phyloP scores from a whole-genome alignment of 92 coral and sea anemone species.

The Nematostella vectensis region DNA sequence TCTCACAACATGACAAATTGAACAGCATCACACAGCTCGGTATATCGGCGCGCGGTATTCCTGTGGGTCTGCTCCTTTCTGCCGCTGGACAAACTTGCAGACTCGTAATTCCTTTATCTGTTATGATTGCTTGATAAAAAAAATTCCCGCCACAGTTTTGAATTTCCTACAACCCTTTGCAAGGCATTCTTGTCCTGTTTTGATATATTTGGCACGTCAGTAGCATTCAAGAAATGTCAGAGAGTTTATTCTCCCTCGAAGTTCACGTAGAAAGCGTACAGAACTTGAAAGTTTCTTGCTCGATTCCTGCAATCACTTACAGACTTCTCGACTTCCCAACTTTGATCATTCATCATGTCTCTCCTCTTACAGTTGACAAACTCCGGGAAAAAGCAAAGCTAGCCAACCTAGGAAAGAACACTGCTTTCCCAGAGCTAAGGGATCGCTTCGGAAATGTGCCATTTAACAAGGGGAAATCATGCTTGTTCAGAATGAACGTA shows the following conservation, averaged over 20 bases:
- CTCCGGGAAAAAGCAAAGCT: constrained; percentile 55
- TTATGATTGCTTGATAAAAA: too few relatives aligned
- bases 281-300: constrained; percentile 52
- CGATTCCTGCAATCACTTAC: constrained; percentile 74
- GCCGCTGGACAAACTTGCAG: too few relatives aligned
- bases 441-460: constrained; percentile 65
- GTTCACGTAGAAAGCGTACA: constrained; percentile 73
- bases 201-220: background rate
- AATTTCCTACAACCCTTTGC: too few relatives aligned
- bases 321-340: constrained; percentile 91
- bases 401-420: constrained; percentile 16
- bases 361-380: constrained; percentile 50
- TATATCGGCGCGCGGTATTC: too few relatives aligned
- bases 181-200: too few relatives aligned
- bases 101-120: too few relatives aligned
- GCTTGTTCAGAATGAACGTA: constrained; percentile 65
- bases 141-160: too few relatives aligned
- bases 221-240: constrained; percentile 14
- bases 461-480: constrained; percentile 77
- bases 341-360: constrained; percentile 56
- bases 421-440: constrained; percentile 41
- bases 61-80: too few relatives aligned
- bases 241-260: constrained; percentile 85
- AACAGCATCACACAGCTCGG: too few relatives aligned
- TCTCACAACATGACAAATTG: too few relatives aligned